Evolutionary conservation across 2,113 vertebrate genomes (phyloP).

Genomic region (Xenopus borealis): DNA sequence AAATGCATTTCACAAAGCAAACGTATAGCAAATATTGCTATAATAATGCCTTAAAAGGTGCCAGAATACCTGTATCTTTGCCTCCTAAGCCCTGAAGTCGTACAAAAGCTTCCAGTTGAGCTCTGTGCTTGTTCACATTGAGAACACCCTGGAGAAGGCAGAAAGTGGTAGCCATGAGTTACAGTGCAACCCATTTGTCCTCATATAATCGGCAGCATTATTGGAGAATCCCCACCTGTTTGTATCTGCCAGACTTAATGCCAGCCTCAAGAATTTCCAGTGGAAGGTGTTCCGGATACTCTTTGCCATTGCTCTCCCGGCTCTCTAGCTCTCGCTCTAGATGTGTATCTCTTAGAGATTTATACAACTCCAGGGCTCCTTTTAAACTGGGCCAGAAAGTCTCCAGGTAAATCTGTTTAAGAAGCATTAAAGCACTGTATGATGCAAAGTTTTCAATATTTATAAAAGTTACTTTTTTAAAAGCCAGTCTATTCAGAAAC

Average conservation of each 20-base stretch:
- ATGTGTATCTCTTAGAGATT: slow-evolving; percentile 78
- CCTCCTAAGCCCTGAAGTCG: slow-evolving; percentile 68
- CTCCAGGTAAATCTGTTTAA: slow-evolving; percentile 81
- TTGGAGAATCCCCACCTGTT: slow-evolving; percentile 67
- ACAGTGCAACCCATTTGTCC: background rate
- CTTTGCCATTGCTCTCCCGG: slow-evolving; percentile 70
- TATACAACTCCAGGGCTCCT: slow-evolving; percentile 77
- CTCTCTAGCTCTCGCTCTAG: slow-evolving; percentile 76
- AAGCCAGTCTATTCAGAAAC: too few relatives aligned
- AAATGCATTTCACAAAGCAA: too few relatives aligned
- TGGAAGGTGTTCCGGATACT: slow-evolving; percentile 83
- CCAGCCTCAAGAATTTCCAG: slow-evolving; percentile 82
- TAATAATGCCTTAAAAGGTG: too few relatives aligned
- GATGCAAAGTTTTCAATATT: too few relatives aligned
- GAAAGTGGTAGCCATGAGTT: background rate
- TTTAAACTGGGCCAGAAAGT: slow-evolving; percentile 87
- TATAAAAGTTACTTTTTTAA: too few relatives aligned
- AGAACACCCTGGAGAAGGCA: slow-evolving; percentile 72
- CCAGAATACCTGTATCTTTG: slow-evolving; percentile 77
- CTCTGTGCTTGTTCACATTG: slow-evolving; percentile 85
- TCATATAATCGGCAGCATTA: background rate
- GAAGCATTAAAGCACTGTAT: too few relatives aligned
- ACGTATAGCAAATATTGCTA: too few relatives aligned
- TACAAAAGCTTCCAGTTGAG: slow-evolving; percentile 83
- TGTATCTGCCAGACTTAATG: slow-evolving; percentile 88